phyloP scores from a whole-genome alignment of 2,797 vertebrate species.

The Crax fasciolata region DNA sequence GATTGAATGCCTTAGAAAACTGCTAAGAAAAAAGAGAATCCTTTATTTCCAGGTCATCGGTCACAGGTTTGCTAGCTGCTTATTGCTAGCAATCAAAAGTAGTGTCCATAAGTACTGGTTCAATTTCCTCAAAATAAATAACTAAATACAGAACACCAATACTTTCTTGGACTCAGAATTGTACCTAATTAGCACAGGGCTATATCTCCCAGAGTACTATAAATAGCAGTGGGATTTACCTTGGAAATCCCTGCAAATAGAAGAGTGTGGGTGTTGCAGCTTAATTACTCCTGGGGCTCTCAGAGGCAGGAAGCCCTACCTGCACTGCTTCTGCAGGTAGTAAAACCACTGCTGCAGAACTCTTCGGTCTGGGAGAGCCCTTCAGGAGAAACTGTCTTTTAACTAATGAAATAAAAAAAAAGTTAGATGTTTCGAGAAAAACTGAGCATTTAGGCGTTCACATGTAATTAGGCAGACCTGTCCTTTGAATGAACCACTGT shows the following conservation, averaged over 20 bases:
- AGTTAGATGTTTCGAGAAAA: background rate
- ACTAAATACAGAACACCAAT: background rate
- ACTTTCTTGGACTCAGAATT: background rate
- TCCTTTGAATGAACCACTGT: background rate
- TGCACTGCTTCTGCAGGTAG: background rate
- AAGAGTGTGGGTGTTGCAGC: background rate
- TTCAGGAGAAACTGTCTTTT: background rate
- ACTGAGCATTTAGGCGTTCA: fast-evolving
- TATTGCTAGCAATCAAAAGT: background rate
- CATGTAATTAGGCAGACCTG: background rate
- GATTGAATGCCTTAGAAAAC: background rate
- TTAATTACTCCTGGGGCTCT: background rate
- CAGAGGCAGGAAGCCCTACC: background rate
- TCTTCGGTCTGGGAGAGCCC: background rate
- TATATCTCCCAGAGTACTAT: background rate
- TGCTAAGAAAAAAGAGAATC: background rate
- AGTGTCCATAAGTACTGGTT: background rate
- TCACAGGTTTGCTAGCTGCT: background rate
- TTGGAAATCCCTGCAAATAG: background rate
- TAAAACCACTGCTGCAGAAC: background rate
- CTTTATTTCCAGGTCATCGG: background rate
- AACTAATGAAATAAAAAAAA: background rate
- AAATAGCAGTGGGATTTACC: background rate
- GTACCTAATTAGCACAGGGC: background rate
- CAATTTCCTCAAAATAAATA: background rate